Evolutionary conservation across 2,797 vertebrate genomes (phyloP).

Genomic region (Ciconia nigra): DNA sequence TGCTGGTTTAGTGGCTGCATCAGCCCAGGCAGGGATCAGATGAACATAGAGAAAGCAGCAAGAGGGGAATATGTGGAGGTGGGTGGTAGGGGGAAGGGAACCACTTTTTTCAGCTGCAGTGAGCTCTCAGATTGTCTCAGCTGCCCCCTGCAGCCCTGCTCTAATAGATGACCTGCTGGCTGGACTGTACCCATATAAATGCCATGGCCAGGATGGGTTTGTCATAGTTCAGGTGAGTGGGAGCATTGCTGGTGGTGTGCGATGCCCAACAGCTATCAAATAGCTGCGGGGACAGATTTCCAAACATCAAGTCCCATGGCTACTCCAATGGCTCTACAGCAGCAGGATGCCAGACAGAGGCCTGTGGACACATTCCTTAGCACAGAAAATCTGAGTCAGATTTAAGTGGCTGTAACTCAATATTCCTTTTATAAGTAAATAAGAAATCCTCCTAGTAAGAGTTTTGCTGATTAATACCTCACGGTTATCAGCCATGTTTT

Average conservation of each 20-base stretch:
- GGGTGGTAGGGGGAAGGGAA: neutral
- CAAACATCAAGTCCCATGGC: neutral
- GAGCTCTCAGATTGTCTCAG: neutral
- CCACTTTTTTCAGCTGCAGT: neutral
- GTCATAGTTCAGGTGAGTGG: neutral
- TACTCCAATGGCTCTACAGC: fast-evolving
- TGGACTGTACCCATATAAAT: neutral
- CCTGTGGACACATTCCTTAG: neutral
- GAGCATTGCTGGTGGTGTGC: neutral
- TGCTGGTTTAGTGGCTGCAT: neutral
- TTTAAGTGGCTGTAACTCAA: neutral
- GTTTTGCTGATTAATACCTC: neutral
- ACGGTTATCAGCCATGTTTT: neutral
- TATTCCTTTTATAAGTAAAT: neutral
- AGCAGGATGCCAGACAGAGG: neutral
- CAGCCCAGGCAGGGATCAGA: neutral
- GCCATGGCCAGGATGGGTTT: neutral
- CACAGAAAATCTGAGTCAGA: neutral
- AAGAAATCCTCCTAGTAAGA: neutral
- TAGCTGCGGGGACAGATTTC: neutral
- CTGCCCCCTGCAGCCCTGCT: neutral
- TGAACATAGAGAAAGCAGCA: neutral
- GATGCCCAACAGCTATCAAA: neutral
- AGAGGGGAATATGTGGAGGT: neutral
- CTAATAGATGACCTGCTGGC: neutral